Evolutionary conservation across 2,888 invertebrate species (phyloP).

Genomic region (Tetranychus piercei): DNA sequence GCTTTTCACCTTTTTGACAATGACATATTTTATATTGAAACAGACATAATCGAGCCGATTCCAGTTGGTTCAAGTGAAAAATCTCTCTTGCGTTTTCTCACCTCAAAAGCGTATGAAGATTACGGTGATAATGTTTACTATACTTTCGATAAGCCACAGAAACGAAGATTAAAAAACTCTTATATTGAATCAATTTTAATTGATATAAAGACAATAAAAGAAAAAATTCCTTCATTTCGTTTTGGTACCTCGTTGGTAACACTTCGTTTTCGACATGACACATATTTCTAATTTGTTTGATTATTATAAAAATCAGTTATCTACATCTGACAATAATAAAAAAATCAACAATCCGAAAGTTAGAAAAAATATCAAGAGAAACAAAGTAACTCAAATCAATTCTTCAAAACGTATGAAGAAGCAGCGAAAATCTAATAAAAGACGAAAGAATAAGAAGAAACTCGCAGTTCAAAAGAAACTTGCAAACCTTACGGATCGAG

Average conservation of each 20-base stretch:
- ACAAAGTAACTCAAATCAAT: neutral
- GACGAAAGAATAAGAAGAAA: neutral
- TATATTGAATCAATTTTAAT: neutral
- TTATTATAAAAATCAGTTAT: neutral
- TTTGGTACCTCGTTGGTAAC: neutral
- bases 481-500: neutral
- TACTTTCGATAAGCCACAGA: neutral
- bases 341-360: neutral
- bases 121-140: neutral
- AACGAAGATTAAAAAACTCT: neutral
- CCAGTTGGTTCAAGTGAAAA: neutral
- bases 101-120: neutral
- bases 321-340: neutral
- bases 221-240: neutral
- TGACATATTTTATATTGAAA: neutral
- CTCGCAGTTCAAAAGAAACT: neutral
- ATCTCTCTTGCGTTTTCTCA: neutral
- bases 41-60: neutral
- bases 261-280: neutral
- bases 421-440: too few species aligned
- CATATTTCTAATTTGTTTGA: neutral
- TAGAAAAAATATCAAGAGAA: neutral
- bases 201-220: neutral
- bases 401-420: too few species aligned
- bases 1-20: neutral